These are phyloP conservation scores for Perca fluviatilis DNA, from an alignment of 2,113 vertebrate species.

Conservation along the genomic window DNA sequence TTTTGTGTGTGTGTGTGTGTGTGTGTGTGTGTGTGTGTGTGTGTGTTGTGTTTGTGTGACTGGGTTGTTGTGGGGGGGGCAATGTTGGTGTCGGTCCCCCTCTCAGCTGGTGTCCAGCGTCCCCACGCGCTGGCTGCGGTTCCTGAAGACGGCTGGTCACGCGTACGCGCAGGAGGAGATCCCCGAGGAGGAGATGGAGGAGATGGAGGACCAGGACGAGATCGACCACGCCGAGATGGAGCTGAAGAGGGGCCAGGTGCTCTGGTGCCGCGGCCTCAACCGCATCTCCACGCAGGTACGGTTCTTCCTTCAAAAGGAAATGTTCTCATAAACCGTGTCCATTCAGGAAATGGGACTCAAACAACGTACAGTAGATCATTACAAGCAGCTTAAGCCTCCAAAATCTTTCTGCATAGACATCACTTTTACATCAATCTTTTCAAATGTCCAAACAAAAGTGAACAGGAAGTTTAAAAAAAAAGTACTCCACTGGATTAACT, in stretches of 20 bases:
- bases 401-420: neutral
- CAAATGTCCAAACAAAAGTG: neutral
- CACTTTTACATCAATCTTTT: neutral
- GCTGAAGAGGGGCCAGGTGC: constrained; percentile 92
- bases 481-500: neutral
- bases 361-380: too few relatives aligned
- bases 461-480: constrained; percentile 6
- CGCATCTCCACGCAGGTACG: constrained; percentile 97
- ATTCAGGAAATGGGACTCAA: neutral
- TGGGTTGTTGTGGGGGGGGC: too few relatives aligned
- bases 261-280: constrained; percentile 98
- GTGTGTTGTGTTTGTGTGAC: too few relatives aligned
- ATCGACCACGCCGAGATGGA: constrained; percentile 98
- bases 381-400: too few relatives aligned
- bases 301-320: neutral
- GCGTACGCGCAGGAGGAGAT: constrained; percentile 96
- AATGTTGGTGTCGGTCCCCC: neutral
- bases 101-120: constrained; percentile 93
- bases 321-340: too few relatives aligned
- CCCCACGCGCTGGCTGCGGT: constrained; percentile 94
- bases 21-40: too few relatives aligned
- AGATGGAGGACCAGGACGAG: constrained; percentile 91
- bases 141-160: constrained; percentile 95
- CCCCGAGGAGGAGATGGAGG: constrained; percentile 91
- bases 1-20: too few relatives aligned